phyloP scores from a whole-genome alignment of 2,888 invertebrate genomes.

The Keiferia lycopersicella region DNA sequence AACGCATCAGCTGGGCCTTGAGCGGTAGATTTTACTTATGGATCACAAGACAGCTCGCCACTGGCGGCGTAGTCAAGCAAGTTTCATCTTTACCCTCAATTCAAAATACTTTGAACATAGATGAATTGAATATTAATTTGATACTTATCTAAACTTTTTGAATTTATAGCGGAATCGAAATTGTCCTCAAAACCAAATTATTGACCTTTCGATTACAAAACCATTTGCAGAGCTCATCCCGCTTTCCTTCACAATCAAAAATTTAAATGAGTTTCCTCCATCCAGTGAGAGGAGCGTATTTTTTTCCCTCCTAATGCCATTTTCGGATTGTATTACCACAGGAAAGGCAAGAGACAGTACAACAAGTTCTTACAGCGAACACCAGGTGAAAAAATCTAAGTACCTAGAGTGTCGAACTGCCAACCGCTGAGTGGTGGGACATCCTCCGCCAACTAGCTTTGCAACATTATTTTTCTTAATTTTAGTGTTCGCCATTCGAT shows the following conservation, averaged over 20 bases:
- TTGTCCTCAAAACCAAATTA: constrained; percentile 52
- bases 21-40: too few relatives aligned
- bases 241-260: constrained; percentile 72
- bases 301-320: constrained; percentile 70
- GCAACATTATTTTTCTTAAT: too few relatives aligned
- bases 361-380: too few relatives aligned
- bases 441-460: too few relatives aligned
- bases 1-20: too few relatives aligned
- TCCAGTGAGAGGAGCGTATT: constrained; percentile 58
- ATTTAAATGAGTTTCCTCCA: constrained; percentile 74
- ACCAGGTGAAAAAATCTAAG: too few relatives aligned
- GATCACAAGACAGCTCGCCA: too few relatives aligned
- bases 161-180: constrained; percentile 42
- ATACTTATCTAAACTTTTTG: constrained; percentile 24
- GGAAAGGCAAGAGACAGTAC: too few relatives aligned
- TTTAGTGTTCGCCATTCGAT: too few relatives aligned
- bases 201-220: constrained; percentile 59
- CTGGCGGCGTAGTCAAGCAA: not conserved
- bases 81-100: not conserved
- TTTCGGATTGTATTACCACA: constrained; percentile 49
- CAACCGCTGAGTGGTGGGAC: too few relatives aligned
- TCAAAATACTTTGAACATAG: not conserved
- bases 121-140: not conserved
- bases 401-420: too few relatives aligned
- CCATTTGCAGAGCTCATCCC: constrained; percentile 53